These are phyloP conservation scores for Gallinago undulata DNA, from an alignment of 2,113 vertebrate species.

Conservation along the genomic window DNA sequence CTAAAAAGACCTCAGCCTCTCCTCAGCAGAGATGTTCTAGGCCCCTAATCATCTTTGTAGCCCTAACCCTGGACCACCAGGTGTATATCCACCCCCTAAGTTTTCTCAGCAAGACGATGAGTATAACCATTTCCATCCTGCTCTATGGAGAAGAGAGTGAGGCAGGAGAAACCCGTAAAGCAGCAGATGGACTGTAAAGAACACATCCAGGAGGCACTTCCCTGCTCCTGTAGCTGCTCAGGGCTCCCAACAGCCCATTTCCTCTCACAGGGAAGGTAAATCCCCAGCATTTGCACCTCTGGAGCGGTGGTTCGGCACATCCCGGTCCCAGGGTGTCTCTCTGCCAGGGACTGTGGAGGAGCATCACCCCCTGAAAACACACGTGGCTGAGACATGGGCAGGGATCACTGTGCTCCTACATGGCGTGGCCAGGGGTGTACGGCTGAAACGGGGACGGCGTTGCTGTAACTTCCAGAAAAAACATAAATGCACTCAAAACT, in stretches of 20 bases:
- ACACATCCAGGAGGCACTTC: background rate
- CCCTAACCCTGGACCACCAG: background rate
- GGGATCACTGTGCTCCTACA: rapidly evolving
- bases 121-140: background rate
- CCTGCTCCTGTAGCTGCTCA: background rate
- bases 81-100: background rate
- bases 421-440: rapidly evolving
- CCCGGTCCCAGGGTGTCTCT: background rate
- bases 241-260: background rate
- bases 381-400: rapidly evolving
- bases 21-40: too few relatives aligned
- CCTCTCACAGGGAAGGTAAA: rapidly evolving
- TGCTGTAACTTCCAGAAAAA: background rate
- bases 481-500: background rate
- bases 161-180: rapidly evolving
- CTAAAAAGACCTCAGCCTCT: too few relatives aligned
- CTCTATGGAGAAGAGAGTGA: too few relatives aligned
- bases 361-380: background rate
- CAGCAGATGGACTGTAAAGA: background rate
- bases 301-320: background rate
- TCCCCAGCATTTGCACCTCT: rapidly evolving
- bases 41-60: too few relatives aligned
- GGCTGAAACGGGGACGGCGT: background rate
- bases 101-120: rapidly evolving
- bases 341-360: rapidly evolving